Evolutionary conservation across 1,140 invertebrate species (phyloP), one percentile per base, ranked within the genome.

Genomic region (Diplogasteroides magnus): DNA sequence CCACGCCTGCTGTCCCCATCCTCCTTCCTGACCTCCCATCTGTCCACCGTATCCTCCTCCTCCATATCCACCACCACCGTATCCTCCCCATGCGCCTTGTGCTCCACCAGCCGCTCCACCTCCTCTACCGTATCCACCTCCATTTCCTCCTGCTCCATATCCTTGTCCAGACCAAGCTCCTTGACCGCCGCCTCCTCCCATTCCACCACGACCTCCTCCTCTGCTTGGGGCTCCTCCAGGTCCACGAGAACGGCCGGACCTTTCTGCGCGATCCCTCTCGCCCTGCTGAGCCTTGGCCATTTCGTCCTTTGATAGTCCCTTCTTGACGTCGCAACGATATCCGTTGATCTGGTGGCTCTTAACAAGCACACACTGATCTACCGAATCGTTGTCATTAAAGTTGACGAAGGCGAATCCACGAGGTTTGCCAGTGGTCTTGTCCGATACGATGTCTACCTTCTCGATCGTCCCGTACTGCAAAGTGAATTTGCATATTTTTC

Each of bases 301-400:
- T 74, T 86, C 84, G 62, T 85, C 83, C 74, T 84, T 85, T 1
- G 83, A 83, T 1, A 87, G 68, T 64, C 86, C 86, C 74, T 87
- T 86, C 73, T 87, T 86, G 1, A 86, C 86, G 77, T 87, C 84
- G 29, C 85, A 82, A 64, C 79, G 78, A 69, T 84, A 83, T 13
- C 83, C 83, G 76, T 84, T 83, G 26, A 87, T 81, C 62, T 81
- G 77, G 72, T 86, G 85, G 31, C 80, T 76, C 69, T 83, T 85
- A 66, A 83, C 82, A 27, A 87, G 70, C n/a, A 83, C 91, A 79
- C 94, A 90, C 87, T 96, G 95, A 79, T 96, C 93, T 69, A 97
- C 93, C 15, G 92, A 90, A 86, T 96, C 93, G 84, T 94, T 94
- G 83, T 96, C 93, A 83, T 95, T 91, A 83, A 94, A 97, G 84